Evolutionary conservation across 2,888 invertebrate genomes (phyloP).

Genomic region (Autographa gamma): DNA sequence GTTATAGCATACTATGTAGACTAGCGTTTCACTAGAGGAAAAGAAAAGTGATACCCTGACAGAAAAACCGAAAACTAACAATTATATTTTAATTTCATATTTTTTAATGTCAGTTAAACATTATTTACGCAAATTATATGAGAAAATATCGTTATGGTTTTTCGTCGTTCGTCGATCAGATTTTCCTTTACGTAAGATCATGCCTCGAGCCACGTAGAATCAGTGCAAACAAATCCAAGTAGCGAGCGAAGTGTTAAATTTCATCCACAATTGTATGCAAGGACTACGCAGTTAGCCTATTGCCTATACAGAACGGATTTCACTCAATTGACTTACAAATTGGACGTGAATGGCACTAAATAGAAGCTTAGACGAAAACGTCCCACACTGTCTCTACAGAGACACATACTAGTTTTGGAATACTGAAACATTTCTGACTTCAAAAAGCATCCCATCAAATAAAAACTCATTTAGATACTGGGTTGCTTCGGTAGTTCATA

Average conservation of each 20-base stretch:
- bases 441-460: neutral
- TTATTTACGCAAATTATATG: neutral
- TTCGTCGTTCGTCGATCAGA: neutral
- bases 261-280: conserved; percentile 30
- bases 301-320: conserved; percentile 28
- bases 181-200: neutral
- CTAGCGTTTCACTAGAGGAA: no score
- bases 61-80: no score
- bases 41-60: no score
- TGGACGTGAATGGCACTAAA: conserved; percentile 13
- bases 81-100: no score
- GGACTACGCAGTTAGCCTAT: conserved; percentile 14
- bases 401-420: neutral
- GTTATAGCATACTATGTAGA: no score
- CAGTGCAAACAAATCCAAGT: conserved; percentile 1
- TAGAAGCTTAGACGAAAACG: conserved; percentile 1
- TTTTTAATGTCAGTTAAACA: neutral
- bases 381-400: neutral
- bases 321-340: conserved; percentile 43
- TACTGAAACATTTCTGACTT: neutral
- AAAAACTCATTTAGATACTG: no score
- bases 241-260: conserved; percentile 23
- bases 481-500: no score
- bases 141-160: neutral
- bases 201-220: conserved; percentile 2